Base-by-base conservation (phyloP, 1,140 invertebrate species). In the Camponotus pennsylvanicus region DNA sequence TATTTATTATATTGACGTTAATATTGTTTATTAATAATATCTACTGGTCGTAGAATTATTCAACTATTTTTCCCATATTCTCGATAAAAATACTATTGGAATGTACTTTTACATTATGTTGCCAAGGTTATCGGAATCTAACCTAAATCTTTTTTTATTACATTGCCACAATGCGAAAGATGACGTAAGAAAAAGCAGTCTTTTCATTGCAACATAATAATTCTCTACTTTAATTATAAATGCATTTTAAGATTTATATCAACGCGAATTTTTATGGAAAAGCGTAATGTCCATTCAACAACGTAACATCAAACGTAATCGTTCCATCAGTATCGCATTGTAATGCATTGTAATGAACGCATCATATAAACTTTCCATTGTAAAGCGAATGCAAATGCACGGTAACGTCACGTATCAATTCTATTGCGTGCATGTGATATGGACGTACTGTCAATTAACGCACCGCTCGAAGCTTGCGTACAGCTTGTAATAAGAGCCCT, bases 401-500 rank as follows among this genome's bases (percentile, higher is more conserved):
- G 27, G 18, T 34, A 78, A 45, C 52, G 18, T 5, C 42, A 18
- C 42, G 52, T 73, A 75, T 61, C 69, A 73, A 83, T 75, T 13
- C 40, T 8, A 82, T 49, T 42, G 79, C 69, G 69, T 11, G 49
- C 8, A 21, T 34, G 34, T 18, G 67, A 83, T 75, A 37, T 37
- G 18, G 42, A 63, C 27, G 55, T 37, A 32, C 79, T 61, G 69
- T 83, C 79, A 63, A 73, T 83, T 73, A 83, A 8, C 52, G 37
- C 52, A 27, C 6, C 37, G 79, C 7, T 2, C n/a, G 8, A 4
- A 70, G 37, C 13, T 34, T 59, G 18, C 34, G 5, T 32, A 57
- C 49, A 37, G n/a, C n/a, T 45, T 57, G 69, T 75, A 73, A 83
- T 75, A 75, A 83, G 57, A 83, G 79, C 55, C 27, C 69, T 11